Evolutionary conservation across 2,797 vertebrate genomes (phyloP), one percentile per base, ranked within the genome.

Genomic region (Okamejei kenojei): DNA sequence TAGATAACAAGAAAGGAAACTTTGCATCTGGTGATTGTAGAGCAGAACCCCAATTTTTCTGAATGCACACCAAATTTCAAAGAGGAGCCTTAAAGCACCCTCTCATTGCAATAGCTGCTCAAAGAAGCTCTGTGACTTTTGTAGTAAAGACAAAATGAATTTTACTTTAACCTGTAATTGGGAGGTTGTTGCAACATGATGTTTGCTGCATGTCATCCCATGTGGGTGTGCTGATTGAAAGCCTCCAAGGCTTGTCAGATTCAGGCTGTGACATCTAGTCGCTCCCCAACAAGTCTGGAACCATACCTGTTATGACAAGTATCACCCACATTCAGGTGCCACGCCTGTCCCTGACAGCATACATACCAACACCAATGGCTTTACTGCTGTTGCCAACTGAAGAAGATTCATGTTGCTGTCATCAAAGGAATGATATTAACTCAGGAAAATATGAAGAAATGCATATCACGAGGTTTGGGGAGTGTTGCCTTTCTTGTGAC

Each of bases 271-370:
- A 98, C 98, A 97, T 97, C 95, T 96, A 96, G 96, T 97, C 97
- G 96, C 96, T 96, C 95, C 95, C 96, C 95, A 95, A 95, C 95
- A 96, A 95, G 94, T 96, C 96, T 97, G 97, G 98, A 96, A 97
- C 97, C 95, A 96, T 97, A 96, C 98, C 96, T 98, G 98, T 99
- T 97, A 97, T 96, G 97, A 98, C 98, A 99, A 97, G 98, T 97
- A 97, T 95, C 95, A 96, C 95, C 96, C 96, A 96, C 95, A 96
- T 96, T 95, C 95, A 98, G 97, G 97, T 97, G 97, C 97, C 98
- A 97, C 97, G 97, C 98, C 97, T 97, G 95, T 95, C 96, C 94
- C 95, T 94, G 93, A 96, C 95, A 96, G 95, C 94, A 94, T 95
- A 96, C 95, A 96, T 94, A 95, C 95, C 95, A 95, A 94, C 95